Base-by-base conservation (phyloP, 2,888 invertebrate genomes). In the Lochmaea crataegi region DNA sequence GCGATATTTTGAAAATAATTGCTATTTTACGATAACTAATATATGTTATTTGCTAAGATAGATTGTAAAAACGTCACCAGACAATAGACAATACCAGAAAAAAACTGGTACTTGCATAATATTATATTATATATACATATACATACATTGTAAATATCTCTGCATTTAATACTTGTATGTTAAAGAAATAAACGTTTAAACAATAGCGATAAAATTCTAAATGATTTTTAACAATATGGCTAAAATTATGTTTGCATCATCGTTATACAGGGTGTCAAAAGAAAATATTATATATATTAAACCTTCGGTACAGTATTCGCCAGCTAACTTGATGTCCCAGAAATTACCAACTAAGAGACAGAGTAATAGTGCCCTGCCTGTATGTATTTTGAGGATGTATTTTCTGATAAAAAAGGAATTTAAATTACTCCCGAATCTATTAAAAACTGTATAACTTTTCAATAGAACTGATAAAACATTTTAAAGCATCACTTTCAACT, bases 1-100 rank as follows among this genome's bases (percentile, higher is more conserved):
- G 42, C 42, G 42, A 45, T 45, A 45, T 45, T 12, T 45, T 11
- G 42, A 45, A 45, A 45, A 45, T 45, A 45, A 45, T 45, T 48
- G n/a, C n/a, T 6, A 14, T 48, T 48, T 48, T 48, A 48, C 48
- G 14, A 48, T 48, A 48, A 48, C 14, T 48, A 14, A 14, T 45
- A 45, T 45, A 42, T 12, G 45, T 48, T 48, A 48, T 48, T 48
- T 14, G n/a, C 5, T 48, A 48, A 48, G n/a, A 42, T 42, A 42
- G 42, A 48, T 48, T 48, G 48, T 48, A 48, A 48, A 48, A 48
- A 48, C 48, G n/a, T 48, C n/a, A 14, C 48, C 48, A 48, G n/a
- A 48, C 48, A 48, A 48, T 14, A 48, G 48, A 48, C 48, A 12
- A 48, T 48, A n/a, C 48, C 0, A n/a, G 7, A n/a, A 48, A 48